phyloP scores from a whole-genome alignment of 64 coral and sea anemone genomes.

The Montipora cactus region DNA sequence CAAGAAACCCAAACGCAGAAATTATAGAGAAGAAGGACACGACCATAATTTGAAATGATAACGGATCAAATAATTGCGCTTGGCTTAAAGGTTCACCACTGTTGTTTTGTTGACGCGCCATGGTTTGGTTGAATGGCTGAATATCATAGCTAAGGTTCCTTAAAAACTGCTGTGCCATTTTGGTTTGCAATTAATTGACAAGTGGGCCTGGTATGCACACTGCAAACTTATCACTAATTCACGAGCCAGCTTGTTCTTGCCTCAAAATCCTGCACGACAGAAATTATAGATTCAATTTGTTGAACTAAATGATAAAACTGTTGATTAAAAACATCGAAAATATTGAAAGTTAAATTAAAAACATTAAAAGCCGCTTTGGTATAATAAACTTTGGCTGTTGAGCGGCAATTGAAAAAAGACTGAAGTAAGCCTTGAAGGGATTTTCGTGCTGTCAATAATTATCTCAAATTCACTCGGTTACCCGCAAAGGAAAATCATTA shows the following conservation, averaged over 20 bases:
- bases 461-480: no score
- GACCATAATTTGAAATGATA: slow-evolving; percentile 37
- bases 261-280: slow-evolving; percentile 1
- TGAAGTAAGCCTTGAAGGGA: no score
- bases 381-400: no score
- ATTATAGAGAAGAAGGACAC: slow-evolving; percentile 48
- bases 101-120: neutral
- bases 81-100: neutral
- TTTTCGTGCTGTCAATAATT: no score
- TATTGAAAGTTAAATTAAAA: neutral
- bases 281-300: neutral
- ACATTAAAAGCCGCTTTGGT: neutral
- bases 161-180: neutral
- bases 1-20: slow-evolving; percentile 53
- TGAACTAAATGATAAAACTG: no score
- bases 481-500: no score
- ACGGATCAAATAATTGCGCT: slow-evolving; percentile 10
- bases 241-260: neutral
- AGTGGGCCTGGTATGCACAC: neutral
- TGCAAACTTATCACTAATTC: slow-evolving; percentile 6
- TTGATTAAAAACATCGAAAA: no score
- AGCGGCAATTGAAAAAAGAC: no score
- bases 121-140: slow-evolving; percentile 1
- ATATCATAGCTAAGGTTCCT: neutral
- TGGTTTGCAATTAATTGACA: neutral